Conservation (phyloP, 2,113 vertebrate genomes). For the Colius striatus region DNA sequence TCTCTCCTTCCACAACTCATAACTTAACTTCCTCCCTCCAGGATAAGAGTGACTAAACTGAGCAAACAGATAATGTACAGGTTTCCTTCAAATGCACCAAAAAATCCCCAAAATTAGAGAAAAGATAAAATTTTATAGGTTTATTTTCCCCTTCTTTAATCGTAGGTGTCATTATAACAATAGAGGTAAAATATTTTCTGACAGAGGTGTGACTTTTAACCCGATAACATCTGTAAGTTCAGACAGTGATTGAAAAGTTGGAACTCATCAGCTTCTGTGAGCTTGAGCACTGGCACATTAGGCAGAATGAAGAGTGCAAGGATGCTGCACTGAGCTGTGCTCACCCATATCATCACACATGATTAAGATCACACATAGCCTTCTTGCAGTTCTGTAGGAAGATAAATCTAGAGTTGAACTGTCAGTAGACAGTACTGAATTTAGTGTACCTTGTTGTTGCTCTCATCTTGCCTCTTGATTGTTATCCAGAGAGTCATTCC, state of each 20-base stretch:
- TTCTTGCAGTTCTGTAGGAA: background rate
- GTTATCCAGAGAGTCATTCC: constrained; percentile 9
- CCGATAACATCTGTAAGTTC: background rate
- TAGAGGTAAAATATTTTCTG: background rate
- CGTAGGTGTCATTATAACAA: background rate
- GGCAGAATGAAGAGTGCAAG: background rate
- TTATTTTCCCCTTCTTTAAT: background rate
- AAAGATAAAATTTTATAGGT: background rate
- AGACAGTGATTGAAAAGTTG: background rate
- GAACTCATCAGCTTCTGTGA: background rate
- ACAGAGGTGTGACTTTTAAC: background rate
- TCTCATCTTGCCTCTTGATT: background rate
- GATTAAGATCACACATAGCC: background rate
- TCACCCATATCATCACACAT: background rate
- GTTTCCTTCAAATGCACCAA: background rate
- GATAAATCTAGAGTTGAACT: background rate
- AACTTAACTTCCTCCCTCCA: background rate
- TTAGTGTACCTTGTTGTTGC: background rate
- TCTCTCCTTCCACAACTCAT: background rate
- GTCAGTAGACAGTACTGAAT: background rate
- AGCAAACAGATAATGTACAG: background rate
- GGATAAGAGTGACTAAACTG: background rate
- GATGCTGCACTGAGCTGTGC: background rate
- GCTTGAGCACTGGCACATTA: background rate
- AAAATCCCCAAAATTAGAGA: background rate